Percentiles rank a stretch among this genome's conserved stretches.
Evolutionary conservation across 2,797 vertebrate genomes (phyloP).

Genomic region (Pangasius macronema): DNA sequence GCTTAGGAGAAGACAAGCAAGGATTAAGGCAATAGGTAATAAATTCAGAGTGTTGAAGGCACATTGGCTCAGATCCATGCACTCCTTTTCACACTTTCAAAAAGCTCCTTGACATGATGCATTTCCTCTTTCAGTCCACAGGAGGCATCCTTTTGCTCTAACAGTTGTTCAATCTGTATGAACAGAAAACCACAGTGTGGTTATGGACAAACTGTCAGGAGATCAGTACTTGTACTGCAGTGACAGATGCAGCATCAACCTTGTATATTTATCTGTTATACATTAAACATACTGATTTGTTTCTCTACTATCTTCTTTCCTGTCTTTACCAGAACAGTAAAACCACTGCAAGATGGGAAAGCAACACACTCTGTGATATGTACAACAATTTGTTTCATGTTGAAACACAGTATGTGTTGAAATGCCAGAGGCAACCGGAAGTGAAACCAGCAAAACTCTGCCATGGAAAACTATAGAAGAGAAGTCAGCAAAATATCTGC

Average conservation of each 20-base stretch:
- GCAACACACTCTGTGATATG: background rate
- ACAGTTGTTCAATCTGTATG: slow-evolving; percentile 67
- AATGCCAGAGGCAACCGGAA: background rate
- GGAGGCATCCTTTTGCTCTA: slow-evolving; percentile 63
- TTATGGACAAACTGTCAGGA: background rate
- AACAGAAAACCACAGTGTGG: background rate
- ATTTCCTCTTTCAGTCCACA: slow-evolving; percentile 67
- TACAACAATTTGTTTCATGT: background rate
- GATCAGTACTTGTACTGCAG: background rate
- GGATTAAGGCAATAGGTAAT: background rate
- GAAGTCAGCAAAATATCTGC: background rate
- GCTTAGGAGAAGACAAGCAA: background rate
- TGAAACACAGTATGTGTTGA: background rate
- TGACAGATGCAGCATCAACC: background rate
- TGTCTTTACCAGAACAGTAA: background rate
- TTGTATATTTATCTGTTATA: background rate
- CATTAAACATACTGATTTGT: background rate
- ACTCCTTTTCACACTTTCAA: slow-evolving; percentile 66
- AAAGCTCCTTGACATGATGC: slow-evolving; percentile 64
- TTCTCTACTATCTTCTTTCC: background rate
- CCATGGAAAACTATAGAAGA: background rate
- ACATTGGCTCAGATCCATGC: slow-evolving; percentile 63
- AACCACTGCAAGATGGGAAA: background rate
- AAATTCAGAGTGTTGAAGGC: background rate
- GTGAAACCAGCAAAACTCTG: background rate